Base-by-base conservation (phyloP, 2,113 vertebrate genomes). In the Pygoscelis adeliae region DNA sequence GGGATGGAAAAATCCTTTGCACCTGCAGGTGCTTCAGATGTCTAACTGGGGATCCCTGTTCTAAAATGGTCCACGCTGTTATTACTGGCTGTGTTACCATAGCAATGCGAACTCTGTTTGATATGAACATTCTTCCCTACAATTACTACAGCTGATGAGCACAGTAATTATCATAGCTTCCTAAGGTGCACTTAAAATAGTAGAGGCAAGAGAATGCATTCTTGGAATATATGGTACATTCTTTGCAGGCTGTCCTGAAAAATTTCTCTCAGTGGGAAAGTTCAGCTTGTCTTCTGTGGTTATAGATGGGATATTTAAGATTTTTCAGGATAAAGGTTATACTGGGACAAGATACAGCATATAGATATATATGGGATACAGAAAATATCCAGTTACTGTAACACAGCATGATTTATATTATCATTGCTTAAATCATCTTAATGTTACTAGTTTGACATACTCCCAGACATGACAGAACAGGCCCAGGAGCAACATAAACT, bases 91-190 rank as follows among this genome's bases (percentile, higher is more conserved):
- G 72, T 85, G 97, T 98, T 97, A 83, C 97, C 92, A 97, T 97
- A 97, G 97, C 93, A 94, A 97, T 96, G 62, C 0, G 1, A 92
- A 63, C 90, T 96, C 76, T 84, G 70, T 96, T 93, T 97, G 94
- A 96, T 94, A 96, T 78, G 96, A 97, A 87, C 94, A 92, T 91
- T 95, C 83, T 97, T 97, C 90, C 73, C 88, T 86, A 76, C 87
- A 97, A 98, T 98, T 98, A 95, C 96, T 95, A 96, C 83, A 97
- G 86, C 86, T 98, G 97, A 97, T 97, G 96, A 98, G 96, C 86
- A 91, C 91, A 95, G 89, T 89, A 97, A 97, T 97, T 97, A 97
- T 85, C 95, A 89, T 83, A 63, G 87, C 91, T 97, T 97, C 97
- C 97, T 97, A 95, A 98, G 95, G 95, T 96, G 65, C 90, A 92